These are phyloP conservation scores for Bettongia penicillata DNA, from an alignment of 2,113 vertebrate species.

Conservation along the genomic window DNA sequence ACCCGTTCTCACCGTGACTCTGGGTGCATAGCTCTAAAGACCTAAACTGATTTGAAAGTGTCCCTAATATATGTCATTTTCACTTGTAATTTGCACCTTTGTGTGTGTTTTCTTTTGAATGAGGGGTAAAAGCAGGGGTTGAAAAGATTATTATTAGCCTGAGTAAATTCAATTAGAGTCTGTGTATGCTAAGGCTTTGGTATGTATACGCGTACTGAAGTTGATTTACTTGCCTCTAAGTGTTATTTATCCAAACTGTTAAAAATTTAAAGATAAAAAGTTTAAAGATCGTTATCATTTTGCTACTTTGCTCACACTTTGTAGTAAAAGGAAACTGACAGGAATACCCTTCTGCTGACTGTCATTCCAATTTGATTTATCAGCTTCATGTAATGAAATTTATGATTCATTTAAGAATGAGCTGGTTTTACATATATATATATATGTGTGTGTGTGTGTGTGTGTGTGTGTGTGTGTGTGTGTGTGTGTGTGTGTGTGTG, in stretches of 20 bases:
- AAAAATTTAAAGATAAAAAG: conserved; percentile 33
- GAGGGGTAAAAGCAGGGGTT: conserved; percentile 7
- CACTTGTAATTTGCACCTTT: not conserved
- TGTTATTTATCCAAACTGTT: conserved; percentile 11
- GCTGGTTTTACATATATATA: too few species aligned
- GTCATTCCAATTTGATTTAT: conserved; percentile 37
- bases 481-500: too few species aligned
- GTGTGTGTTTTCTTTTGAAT: conserved; percentile 3
- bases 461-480: too few species aligned
- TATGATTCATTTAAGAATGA: conserved; percentile 27
- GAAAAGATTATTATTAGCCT: not conserved
- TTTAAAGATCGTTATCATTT: conserved; percentile 29
- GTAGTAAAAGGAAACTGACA: not conserved
- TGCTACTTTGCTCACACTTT: conserved; percentile 11
- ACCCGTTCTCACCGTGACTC: not conserved
- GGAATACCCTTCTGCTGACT: not conserved
- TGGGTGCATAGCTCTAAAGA: conserved; percentile 9
- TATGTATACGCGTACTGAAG: not conserved
- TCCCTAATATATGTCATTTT: not conserved
- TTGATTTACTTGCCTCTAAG: conserved; percentile 17
- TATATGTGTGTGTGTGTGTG: too few species aligned
- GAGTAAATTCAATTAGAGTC: not conserved
- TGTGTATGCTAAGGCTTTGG: not conserved
- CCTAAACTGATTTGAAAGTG: conserved; percentile 1
- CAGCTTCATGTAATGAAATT: not conserved